These are phyloP conservation scores for Melanerpes formicivorus DNA, from an alignment of 2,113 vertebrate genomes.

Conservation along the genomic window DNA sequence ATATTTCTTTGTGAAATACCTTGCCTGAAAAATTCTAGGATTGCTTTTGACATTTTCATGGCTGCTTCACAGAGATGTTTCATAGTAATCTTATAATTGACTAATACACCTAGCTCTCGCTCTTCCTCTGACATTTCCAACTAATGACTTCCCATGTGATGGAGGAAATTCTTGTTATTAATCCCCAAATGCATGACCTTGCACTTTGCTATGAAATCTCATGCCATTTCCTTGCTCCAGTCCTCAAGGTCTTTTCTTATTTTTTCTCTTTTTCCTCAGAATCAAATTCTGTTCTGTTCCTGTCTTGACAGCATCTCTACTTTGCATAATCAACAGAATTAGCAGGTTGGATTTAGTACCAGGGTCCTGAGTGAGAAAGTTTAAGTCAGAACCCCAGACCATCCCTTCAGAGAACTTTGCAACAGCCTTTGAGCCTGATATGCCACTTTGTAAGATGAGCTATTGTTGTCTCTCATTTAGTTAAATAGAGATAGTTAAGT, in stretches of 20 bases:
- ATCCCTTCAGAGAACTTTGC: not conserved
- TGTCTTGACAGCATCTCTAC: not conserved
- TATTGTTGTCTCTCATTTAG: not conserved
- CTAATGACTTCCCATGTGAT: conserved; percentile 49
- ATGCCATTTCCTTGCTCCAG: not conserved
- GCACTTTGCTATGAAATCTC: conserved; percentile 29
- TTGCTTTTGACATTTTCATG: conserved; percentile 73
- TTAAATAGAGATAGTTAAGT: not conserved
- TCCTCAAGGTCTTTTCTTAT: not conserved
- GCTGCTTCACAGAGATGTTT: conserved; percentile 52
- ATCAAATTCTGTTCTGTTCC: not conserved
- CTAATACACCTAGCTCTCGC: conserved; percentile 56
- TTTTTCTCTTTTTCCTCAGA: not conserved
- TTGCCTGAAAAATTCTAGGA: conserved; percentile 58
- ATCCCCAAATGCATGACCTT: conserved; percentile 35
- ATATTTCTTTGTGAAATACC: conserved; percentile 68
- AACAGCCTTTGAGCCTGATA: not conserved
- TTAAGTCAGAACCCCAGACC: not conserved
- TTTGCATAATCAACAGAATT: not conserved
- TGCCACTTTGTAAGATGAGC: not conserved
- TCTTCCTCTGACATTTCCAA: conserved; percentile 66
- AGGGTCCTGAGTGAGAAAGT: not conserved
- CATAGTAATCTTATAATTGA: conserved; percentile 65
- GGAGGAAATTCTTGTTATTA: conserved; percentile 51
- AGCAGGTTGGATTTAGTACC: not conserved